These are phyloP conservation scores for Panagrolaimus sp. DNA, from an alignment of 1,140 invertebrate species.

Conservation along the genomic window DNA sequence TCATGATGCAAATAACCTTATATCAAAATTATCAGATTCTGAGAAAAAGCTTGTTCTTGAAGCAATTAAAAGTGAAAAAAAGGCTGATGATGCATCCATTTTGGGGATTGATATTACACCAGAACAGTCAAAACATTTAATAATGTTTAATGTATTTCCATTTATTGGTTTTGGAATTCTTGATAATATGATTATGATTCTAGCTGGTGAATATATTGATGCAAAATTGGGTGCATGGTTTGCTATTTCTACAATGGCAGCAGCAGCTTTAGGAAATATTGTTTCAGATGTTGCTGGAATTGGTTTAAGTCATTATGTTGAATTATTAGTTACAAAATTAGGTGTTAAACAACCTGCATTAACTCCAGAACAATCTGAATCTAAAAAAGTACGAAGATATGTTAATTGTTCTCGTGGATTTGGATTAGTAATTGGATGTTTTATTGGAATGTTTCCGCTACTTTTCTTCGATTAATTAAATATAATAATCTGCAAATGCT, in stretches of 20 bases:
- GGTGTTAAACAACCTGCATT: constrained; percentile 76
- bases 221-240: constrained; percentile 40
- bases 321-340: constrained; percentile 71
- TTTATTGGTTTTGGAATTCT: constrained; percentile 94
- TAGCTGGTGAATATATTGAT: constrained; percentile 94
- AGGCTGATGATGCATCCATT: too few relatives aligned
- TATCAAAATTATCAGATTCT: too few relatives aligned
- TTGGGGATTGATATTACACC: background rate
- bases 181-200: constrained; percentile 92
- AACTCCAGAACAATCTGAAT: constrained; percentile 71
- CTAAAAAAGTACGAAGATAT: constrained; percentile 64
- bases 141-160: constrained; percentile 76
- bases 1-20: too few relatives aligned
- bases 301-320: constrained; percentile 87
- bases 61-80: background rate
- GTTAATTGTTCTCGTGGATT: constrained; percentile 64
- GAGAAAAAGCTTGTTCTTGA: constrained; percentile 13
- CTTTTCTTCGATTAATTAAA: constrained; percentile 9
- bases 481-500: background rate
- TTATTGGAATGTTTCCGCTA: constrained; percentile 75
- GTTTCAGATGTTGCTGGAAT: constrained; percentile 90
- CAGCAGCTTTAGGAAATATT: constrained; percentile 66
- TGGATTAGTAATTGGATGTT: constrained; percentile 84
- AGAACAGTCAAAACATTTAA: constrained; percentile 67
- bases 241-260: constrained; percentile 56